These are phyloP conservation scores for Phainopepla nitens DNA, from an alignment of 2,113 vertebrate genomes.

Conservation along the genomic window DNA sequence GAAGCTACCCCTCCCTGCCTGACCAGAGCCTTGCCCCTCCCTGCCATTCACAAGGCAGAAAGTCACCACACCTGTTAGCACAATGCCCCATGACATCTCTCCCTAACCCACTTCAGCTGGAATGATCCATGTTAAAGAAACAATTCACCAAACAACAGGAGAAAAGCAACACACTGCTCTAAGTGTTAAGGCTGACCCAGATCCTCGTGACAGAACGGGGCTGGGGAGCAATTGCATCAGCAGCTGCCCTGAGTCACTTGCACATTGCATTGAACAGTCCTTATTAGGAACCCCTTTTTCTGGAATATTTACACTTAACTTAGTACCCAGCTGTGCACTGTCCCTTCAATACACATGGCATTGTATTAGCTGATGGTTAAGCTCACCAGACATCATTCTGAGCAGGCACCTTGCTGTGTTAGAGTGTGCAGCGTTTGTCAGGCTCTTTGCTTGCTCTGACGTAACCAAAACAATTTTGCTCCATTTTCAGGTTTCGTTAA, in stretches of 20 bases:
- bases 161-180: neutral
- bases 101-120: neutral
- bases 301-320: neutral
- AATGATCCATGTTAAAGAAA: neutral
- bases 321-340: neutral
- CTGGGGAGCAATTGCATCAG: accelerated
- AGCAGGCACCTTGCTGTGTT: neutral
- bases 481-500: neutral
- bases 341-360: neutral
- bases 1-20: neutral
- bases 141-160: neutral
- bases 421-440: neutral
- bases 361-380: neutral
- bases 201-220: neutral
- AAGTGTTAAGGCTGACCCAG: neutral
- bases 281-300: neutral
- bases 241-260: neutral
- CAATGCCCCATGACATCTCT: neutral
- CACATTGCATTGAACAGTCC: neutral
- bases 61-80: neutral
- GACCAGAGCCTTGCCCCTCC: neutral
- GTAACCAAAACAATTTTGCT: neutral
- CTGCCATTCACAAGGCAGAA: neutral
- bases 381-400: neutral
- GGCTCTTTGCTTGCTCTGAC: neutral